Conservation (phyloP, 2,888 invertebrate genomes). For the Physocephala rufipes region DNA sequence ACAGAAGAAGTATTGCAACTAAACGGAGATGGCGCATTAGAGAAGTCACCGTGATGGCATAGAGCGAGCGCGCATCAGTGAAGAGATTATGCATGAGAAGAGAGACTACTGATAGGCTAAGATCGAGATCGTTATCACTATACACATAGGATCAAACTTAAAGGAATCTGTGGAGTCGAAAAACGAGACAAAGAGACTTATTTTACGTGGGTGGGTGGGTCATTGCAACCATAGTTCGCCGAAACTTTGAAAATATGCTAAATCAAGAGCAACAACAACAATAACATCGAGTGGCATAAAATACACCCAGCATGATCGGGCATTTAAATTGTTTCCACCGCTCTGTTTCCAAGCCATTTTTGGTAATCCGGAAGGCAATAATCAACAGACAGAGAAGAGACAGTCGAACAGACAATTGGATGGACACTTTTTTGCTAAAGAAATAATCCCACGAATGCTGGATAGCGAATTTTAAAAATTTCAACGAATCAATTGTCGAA, state of each 20-base stretch:
- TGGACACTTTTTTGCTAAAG: neutral
- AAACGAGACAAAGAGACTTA: no score
- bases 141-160: no score
- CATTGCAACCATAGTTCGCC: no score
- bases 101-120: no score
- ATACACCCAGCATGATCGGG: neutral
- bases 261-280: neutral
- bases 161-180: no score
- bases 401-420: neutral
- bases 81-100: no score
- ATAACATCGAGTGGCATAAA: neutral
- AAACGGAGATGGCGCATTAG: no score
- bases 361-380: neutral
- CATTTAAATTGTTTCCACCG: neutral
- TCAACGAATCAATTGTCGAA: slow-evolving; percentile 12
- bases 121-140: no score
- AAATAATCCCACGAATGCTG: neutral
- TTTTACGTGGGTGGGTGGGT: no score
- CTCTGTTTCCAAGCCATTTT: neutral
- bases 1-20: no score
- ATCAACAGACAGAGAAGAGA: neutral
- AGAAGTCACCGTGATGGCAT: no score
- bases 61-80: no score
- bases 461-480: neutral
- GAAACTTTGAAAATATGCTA: neutral